Evolutionary conservation across 1,140 invertebrate species (phyloP), one percentile per base, ranked within the genome.

Genomic region (Papilio polytes): DNA sequence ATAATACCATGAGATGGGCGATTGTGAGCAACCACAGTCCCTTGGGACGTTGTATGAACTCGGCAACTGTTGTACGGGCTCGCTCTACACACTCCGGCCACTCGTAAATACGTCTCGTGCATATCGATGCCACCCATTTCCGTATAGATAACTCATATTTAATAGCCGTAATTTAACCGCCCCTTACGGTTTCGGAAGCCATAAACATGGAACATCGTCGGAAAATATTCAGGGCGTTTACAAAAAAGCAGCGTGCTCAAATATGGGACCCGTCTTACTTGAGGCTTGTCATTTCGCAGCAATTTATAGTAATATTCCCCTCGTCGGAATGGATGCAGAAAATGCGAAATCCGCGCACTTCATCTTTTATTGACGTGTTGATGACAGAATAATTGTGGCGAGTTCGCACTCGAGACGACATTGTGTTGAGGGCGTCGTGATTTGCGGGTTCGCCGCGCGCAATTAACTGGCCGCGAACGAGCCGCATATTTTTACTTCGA

Each of bases 401-500:
- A 74, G 26, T 31, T 80, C 76, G 56, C 74, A 78, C 74, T 78
- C 74, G 78, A 51, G 41, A 72, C 78, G 26, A 15, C 48, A 73
- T 48, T 80, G 59, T 80, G 22, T 15, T 80, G 73, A 80, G 31
- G 44, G 70, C 74, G 82, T 78, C 44, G 85, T 88, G 84, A 89
- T 88, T 90, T 88, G 87, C 84, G 73, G 82, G 82, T 84, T 70
- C 56, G 56, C 73, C 44, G 22, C 59, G 41, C 36, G 74, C 72
- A 79, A 80, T 82, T 77, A 80, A 51, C 36, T 31, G 44, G 15
- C 59, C 70, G 63, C 81, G 46, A 36, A 66, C 66, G 13, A 41
- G 59, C 36, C 26, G 59, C 80, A 79, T 66, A 83, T 83, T 87
- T 91, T 90, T 88, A 90, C 85, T 87, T 89, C 87, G 88, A 89